Conservation (phyloP, 1,140 invertebrate genomes). For the Conopomorpha cramerella region DNA sequence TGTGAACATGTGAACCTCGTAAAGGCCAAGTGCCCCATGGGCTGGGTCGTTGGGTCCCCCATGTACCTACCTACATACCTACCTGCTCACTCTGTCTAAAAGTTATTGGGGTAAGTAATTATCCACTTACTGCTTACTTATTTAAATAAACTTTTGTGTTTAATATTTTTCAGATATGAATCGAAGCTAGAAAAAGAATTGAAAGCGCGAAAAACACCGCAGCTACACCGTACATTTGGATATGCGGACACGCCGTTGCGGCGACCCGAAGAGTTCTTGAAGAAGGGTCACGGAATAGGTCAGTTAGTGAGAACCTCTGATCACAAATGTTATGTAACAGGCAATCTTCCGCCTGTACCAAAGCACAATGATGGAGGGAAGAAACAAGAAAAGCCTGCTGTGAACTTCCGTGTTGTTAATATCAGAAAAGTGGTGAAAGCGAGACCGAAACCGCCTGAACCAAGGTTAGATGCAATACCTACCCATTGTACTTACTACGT, state of each 20-base stretch:
- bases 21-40: too few species aligned
- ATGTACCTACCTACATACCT: too few species aligned
- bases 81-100: too few species aligned
- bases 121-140: too few species aligned
- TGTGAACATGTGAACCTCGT: too few species aligned
- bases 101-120: too few species aligned
- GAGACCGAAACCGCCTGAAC: conserved; percentile 52
- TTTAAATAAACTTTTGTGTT: too few species aligned
- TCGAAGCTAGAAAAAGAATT: conserved; percentile 39
- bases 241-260: conserved; percentile 60
- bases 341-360: conserved; percentile 52
- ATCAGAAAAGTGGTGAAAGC: conserved; percentile 58
- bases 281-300: conserved; percentile 60
- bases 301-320: conserved; percentile 50
- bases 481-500: not conserved
- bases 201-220: conserved; percentile 30
- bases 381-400: conserved; percentile 18
- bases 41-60: too few species aligned
- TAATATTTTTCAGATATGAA: conserved; percentile 28
- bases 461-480: conserved; percentile 13
- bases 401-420: conserved; percentile 63
- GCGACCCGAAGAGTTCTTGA: conserved; percentile 62
- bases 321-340: conserved; percentile 40
- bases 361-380: conserved; percentile 22
- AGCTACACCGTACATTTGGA: conserved; percentile 63